These are phyloP conservation scores for Rhadina sibilatrix DNA, from an alignment of 2,113 vertebrate species.

Conservation along the genomic window DNA sequence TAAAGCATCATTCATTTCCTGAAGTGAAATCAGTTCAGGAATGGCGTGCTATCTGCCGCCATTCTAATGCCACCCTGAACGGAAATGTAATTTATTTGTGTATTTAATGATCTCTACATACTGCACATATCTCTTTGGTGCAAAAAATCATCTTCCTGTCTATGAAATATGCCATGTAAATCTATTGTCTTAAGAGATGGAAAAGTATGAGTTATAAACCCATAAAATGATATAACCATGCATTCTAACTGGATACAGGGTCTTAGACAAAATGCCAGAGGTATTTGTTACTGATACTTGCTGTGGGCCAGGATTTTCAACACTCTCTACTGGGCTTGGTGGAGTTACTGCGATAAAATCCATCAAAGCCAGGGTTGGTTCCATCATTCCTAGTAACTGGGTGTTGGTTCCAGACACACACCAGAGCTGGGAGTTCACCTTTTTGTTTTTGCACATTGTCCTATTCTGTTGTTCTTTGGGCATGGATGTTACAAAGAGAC, in stretches of 20 bases:
- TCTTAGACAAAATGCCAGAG: neutral
- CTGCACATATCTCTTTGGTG: neutral
- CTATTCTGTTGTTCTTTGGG: neutral
- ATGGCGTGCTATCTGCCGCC: slow-evolving; percentile 43
- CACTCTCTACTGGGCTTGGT: neutral
- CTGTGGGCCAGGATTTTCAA: neutral
- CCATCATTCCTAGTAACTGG: neutral
- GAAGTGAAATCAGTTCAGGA: no score
- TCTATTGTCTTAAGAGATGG: neutral
- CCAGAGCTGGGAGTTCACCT: neutral
- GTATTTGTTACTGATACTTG: neutral
- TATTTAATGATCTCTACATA: neutral
- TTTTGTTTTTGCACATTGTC: neutral
- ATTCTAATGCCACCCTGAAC: neutral
- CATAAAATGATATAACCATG: neutral
- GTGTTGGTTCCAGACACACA: neutral
- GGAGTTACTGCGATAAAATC: neutral
- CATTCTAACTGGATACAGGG: neutral
- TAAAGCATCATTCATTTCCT: slow-evolving; percentile 16
- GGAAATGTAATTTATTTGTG: neutral
- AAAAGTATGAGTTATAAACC: neutral
- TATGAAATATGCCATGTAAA: neutral
- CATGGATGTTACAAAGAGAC: neutral
- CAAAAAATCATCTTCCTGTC: neutral
- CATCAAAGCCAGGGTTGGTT: neutral